phyloP scores from a whole-genome alignment of 2,797 vertebrate genomes.

The Crocodylus rhombifer region DNA sequence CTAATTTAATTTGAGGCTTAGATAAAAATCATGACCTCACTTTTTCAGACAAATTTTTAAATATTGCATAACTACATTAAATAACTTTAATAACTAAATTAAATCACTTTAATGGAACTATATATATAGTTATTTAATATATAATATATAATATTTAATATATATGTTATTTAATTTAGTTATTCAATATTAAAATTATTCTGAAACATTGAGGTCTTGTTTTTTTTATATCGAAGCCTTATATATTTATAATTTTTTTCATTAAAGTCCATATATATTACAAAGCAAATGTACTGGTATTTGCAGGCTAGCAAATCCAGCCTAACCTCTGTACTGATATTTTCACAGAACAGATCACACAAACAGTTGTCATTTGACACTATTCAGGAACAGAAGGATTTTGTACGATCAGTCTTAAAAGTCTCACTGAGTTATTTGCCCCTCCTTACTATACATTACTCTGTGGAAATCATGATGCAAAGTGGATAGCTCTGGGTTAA shows the following conservation, averaged over 20 bases:
- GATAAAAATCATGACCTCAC: not conserved
- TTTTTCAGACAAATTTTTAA: not conserved
- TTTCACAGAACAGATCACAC: constrained; percentile 12
- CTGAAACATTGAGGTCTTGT: too few relatives aligned
- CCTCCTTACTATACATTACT: not conserved
- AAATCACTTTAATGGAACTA: not conserved
- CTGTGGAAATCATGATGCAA: constrained; percentile 45
- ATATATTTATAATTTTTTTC: too few relatives aligned
- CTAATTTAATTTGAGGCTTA: not conserved
- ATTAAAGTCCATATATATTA: not conserved
- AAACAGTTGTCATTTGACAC: constrained; percentile 8
- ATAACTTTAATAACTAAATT: too few relatives aligned
- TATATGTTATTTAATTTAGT: not conserved
- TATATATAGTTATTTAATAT: fast-evolving
- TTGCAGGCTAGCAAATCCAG: not conserved
- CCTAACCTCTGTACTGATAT: not conserved
- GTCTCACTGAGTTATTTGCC: not conserved
- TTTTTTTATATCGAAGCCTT: too few relatives aligned
- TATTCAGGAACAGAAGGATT: not conserved
- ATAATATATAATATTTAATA: not conserved
- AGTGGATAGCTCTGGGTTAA: constrained; percentile 16
- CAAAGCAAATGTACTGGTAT: fast-evolving
- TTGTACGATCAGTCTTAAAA: not conserved
- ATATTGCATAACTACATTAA: not conserved
- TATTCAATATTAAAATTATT: too few relatives aligned